Base-by-base conservation (phyloP, 2,113 vertebrate species). In the Equus quagga region DNA sequence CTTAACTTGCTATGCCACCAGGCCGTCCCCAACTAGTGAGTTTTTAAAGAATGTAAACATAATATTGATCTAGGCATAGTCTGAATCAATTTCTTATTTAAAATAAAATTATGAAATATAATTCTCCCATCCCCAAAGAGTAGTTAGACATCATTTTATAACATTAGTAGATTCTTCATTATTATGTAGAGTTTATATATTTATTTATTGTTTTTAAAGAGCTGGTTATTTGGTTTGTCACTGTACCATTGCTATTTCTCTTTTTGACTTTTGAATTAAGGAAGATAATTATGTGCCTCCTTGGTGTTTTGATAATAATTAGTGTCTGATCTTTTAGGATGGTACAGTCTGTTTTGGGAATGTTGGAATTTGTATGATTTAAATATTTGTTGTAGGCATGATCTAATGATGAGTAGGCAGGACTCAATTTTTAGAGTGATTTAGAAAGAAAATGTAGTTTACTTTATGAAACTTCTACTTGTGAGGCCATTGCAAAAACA, bases 31-130 rank as follows among this genome's bases (percentile, higher is more conserved):
- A 82, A 12, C 23, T 60, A 76, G 36, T 72, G 56, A 82, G 36
- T 83, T 92, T 56, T 96, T 86, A 73, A 72, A 93, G 64, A 82
- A 46, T 58, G 51, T 28, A 28, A 93, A 72, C 10, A 44, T 67
- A 81, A 17, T 51, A 36, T 49, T 73, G 28, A 76, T 67, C 65
- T 46, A 85, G 76, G 28, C 46, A 67, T 67, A 36, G 60, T 90
- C 44, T 73, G 64, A 96, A 33, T 31, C 64, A 46, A n/a, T 80
- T 91, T 91, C 46, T 80, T 95, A 82, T 89, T 62, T 85, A 58
- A 94, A 83, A 62, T 69, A 31, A 62, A 91, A 92, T 92, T 72
- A 72, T 62, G 51, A 96, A 87, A 46, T 81, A 54, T 41, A 65
- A 31, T 56, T 92, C n/a, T 18, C 24, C 24, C 10, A 44, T 8